Evolutionary conservation across 2,113 vertebrate species (phyloP).

Genomic region (crab-eating macaque (Macaca fascicularis)): T2T-MFA8v1.1 NC_088388.1:112544501-112545000

Average conservation of each 20-base stretch:
- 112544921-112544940: too few relatives aligned
- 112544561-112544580: neutral
- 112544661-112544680: neutral
- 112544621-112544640: neutral
- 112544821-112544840: too few relatives aligned
- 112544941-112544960: too few relatives aligned
- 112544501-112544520: neutral
- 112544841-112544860: too few relatives aligned
- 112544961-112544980: too few relatives aligned
- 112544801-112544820: too few relatives aligned
- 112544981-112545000: too few relatives aligned
- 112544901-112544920: too few relatives aligned
- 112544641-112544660: neutral
- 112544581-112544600: neutral
- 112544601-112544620: neutral
- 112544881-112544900: too few relatives aligned
- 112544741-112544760: neutral
- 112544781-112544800: too few relatives aligned
- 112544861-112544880: too few relatives aligned
- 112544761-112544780: too few relatives aligned
- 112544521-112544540: neutral
- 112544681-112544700: neutral
- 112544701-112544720: neutral
- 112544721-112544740: neutral
- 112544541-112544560: neutral